phyloP scores from a whole-genome alignment of 1,140 invertebrate genomes.

The Theocolax elegans region DNA sequence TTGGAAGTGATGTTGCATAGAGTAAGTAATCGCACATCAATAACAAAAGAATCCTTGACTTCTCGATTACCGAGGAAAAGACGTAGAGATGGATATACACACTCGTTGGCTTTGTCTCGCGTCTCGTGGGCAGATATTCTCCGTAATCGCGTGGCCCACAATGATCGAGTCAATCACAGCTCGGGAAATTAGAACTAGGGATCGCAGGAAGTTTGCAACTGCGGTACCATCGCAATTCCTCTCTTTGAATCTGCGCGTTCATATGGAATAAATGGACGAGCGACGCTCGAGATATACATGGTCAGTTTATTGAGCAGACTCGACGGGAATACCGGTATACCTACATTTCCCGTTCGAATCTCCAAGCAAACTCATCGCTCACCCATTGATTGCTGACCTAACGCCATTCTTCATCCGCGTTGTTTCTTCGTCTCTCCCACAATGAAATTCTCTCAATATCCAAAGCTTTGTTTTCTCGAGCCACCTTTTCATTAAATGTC shows the following conservation, averaged over 20 bases:
- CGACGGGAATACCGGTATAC: background rate
- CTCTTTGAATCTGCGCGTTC: background rate
- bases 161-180: background rate
- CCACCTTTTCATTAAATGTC: conserved; percentile 9
- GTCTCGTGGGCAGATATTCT: too few species aligned
- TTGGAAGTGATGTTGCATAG: too few species aligned
- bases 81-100: too few species aligned
- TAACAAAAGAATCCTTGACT: too few species aligned
- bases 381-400: background rate
- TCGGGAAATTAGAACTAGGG: conserved; percentile 35
- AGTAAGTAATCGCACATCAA: too few species aligned
- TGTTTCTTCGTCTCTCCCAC: background rate
- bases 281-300: background rate
- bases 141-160: too few species aligned
- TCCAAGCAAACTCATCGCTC: background rate
- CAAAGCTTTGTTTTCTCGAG: conserved; percentile 8
- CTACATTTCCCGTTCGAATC: conserved; percentile 8
- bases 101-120: too few species aligned
- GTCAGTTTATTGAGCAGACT: conserved; percentile 12
- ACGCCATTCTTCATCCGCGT: conserved; percentile 2
- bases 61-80: too few species aligned
- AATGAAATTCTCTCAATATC: background rate
- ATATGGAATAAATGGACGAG: background rate
- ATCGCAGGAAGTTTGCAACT: conserved; percentile 17
- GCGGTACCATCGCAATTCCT: background rate